Evolutionary conservation across 2,113 vertebrate species (phyloP), one percentile per base, ranked within the genome.

Genomic region (Cygnus buccinator): DNA sequence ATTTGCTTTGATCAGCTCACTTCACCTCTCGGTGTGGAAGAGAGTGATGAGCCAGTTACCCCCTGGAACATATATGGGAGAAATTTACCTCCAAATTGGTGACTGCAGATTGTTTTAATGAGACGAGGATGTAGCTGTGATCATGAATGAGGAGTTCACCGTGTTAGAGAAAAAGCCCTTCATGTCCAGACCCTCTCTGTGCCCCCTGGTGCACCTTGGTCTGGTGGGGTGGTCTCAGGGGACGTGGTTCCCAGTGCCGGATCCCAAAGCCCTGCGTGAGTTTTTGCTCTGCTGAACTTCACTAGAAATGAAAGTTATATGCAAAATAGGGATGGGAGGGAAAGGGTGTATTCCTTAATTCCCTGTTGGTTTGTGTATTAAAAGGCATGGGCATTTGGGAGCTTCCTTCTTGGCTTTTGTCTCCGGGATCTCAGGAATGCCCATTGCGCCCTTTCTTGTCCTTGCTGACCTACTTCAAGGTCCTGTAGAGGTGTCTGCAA

Each of bases 1-100:
- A 13, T 92, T 84, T 74, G 52, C 76, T 94, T 70, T 67, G 65
- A 89, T 84, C 31, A 44, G 46, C 55, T 85, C 84, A 23, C 39
- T 87, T 50, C 12, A 43, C 39, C 52, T 65, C 77, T 61, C 35
- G 58, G 43, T 33, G 73, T 43, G 76, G 73, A 90, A 46, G 33
- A 26, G 37, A 25, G 21, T 3, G 25, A 89, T 3, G 28, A 89
- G 39, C 12, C 89, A 7, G 50, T n/a, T 7, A 12, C 43, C 20
- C 3, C 46, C 6, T 12, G 14, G 33, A 44, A 43, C 54, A 17
- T 23, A 0, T 2, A 4, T 3, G 17, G 37, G 50, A 23, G 61
- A 52, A 61, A 82, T 50, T 50, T 4, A 4, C 48, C 92, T 2
- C 29, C 52, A 39, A 52, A 57, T 23, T 11, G 81, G 29, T 4